Base-by-base conservation (phyloP, 2,888 invertebrate genomes). In the Agrenia bidenticulata region DNA sequence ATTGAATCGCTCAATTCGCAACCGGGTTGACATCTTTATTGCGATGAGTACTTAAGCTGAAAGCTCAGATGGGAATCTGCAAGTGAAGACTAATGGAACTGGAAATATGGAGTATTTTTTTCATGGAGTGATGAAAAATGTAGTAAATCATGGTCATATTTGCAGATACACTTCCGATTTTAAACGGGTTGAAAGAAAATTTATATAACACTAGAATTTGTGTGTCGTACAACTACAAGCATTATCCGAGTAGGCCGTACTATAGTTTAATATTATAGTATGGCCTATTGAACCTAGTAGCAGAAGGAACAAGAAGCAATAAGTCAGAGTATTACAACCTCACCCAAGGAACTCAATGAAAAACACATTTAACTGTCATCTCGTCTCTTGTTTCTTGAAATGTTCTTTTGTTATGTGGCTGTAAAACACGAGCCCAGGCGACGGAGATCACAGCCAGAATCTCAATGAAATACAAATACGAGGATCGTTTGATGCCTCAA, bases 21-120 rank as follows among this genome's bases (percentile, higher is more conserved):
- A 64, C 45, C 55, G 26, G 55, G 61, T 60, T 64, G 64, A 64
- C 64, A 64, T 41, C 60, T 64, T 64, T 64, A 64, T 64, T 53
- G 56, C 37, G 24, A 37, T 21, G 5, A 37, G 41, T 41, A 57
- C 57, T 57, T 57, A 57, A 2, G 41, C 41, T 57, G 19, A 57
- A 41, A 55, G 55, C 23, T 15, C 32, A 55, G 55, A 55, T 55
- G 23, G 32, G 27, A 55, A 55, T 55, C 55, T 55, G 55, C 55
- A 26, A 55, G 13, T 21, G 51, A 51, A 55, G 26, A 24, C 23
- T n/a, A 55, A 55, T 55, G 55, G 32, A 55, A 21, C 24, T 51
- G n/a, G 55, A 55, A 26, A 51, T 51, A 23, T 19, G 24, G 21
- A 4, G 11, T 32, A 11, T 4, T 32, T 32, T 32, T 32, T 32